Conservation (phyloP, 2,113 vertebrate genomes). For the Tenebrosternarchus preto region DNA sequence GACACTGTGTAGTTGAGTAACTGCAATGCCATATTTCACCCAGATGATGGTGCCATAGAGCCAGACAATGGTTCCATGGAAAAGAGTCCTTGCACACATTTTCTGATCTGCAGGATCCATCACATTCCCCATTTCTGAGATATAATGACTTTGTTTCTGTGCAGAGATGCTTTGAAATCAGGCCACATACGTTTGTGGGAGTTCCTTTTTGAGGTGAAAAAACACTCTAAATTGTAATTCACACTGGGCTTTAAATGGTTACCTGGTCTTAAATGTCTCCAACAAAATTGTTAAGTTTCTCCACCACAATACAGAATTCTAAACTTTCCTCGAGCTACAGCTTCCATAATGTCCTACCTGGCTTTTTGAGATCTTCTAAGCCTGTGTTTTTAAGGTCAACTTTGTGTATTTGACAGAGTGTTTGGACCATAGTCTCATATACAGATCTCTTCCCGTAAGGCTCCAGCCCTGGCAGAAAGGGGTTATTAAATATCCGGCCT, state of each 20-base stretch:
- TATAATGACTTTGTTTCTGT: too few relatives aligned
- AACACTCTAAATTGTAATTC: neutral
- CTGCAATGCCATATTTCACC: neutral
- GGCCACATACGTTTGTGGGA: neutral
- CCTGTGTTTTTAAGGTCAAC: slow-evolving; percentile 61
- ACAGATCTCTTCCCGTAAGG: slow-evolving; percentile 60
- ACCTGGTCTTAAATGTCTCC: too few relatives aligned
- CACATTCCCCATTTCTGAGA: neutral
- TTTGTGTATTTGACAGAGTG: slow-evolving; percentile 78
- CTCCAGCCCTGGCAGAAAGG: slow-evolving; percentile 67
- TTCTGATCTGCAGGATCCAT: neutral
- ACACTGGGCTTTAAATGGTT: too few relatives aligned
- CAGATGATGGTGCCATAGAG: neutral
- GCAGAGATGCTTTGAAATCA: too few relatives aligned
- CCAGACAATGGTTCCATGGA: too few relatives aligned
- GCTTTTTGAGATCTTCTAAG: neutral
- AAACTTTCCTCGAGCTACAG: too few relatives aligned
- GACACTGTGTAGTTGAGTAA: neutral
- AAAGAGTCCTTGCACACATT: neutral
- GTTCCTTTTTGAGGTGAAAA: neutral
- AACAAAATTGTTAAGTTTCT: too few relatives aligned
- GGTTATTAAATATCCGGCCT: slow-evolving; percentile 70
- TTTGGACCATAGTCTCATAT: slow-evolving; percentile 73
- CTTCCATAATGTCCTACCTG: slow-evolving; percentile 6
- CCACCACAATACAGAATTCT: too few relatives aligned